phyloP scores from a whole-genome alignment of 1,140 invertebrate species.

The Sycophaga agraensis region DNA sequence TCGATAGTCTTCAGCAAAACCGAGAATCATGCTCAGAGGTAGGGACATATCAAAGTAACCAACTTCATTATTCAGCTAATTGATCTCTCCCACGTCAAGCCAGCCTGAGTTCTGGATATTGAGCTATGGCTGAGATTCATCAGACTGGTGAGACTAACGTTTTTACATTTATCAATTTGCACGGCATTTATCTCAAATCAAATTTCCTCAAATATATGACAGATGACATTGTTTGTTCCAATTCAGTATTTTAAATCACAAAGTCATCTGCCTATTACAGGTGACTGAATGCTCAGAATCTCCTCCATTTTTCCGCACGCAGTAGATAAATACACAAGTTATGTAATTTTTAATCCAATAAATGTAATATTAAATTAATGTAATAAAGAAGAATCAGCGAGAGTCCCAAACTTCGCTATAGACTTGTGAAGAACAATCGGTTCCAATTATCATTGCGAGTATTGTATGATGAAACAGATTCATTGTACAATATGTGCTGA shows the following conservation, averaged over 20 bases:
- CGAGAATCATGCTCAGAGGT: conserved; percentile 25
- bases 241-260: not conserved
- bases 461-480: too few species aligned
- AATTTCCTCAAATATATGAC: conserved; percentile 40
- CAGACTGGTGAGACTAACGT: conserved; percentile 32
- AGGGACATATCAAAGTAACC: conserved; percentile 29
- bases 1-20: too few species aligned
- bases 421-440: too few species aligned
- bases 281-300: not conserved
- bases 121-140: conserved; percentile 29
- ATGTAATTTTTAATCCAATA: too few species aligned
- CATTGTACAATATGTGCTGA: too few species aligned
- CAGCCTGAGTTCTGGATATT: conserved; percentile 28
- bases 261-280: not conserved
- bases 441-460: too few species aligned
- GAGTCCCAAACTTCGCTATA: too few species aligned
- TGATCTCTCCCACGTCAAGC: not conserved
- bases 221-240: conserved; percentile 23
- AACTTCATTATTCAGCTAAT: not conserved
- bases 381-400: too few species aligned
- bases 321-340: not conserved
- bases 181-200: conserved; percentile 38
- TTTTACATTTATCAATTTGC: conserved; percentile 39
- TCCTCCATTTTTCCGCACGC: not conserved
- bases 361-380: too few species aligned